Evolutionary conservation across 2,113 vertebrate genomes (phyloP), one percentile per base, ranked within the genome.

Genomic region (Arvicanthis niloticus): DNA sequence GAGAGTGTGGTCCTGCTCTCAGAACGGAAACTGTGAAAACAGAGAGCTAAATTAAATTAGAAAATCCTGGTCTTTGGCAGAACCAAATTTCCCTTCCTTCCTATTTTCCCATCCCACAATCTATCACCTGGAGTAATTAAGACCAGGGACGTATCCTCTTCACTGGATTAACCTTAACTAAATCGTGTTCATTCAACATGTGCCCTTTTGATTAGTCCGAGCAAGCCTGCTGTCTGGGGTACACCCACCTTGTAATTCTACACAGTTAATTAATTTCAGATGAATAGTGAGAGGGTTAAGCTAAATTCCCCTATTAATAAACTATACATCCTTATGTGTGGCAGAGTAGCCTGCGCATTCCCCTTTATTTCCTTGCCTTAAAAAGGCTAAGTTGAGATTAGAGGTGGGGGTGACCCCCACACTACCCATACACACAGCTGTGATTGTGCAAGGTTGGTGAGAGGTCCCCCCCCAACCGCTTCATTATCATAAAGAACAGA

Each of bases 31-130:
- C 98, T 98, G 98, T 99, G 99, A 98, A 99, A 99, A 99, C 97
- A 99, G 93, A 95, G 97, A 96, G 94, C 98, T 98, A 99, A 99
- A 99, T 99, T 99, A 98, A 99, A 99, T 99, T 99, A 99, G 98
- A 99, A 99, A 98, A 98, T 98, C 98, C 98, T 98, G 98, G 98
- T 98, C 98, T 98, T 98, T 98, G 98, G 98, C 98, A 97, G 98
- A 98, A 98, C 98, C 94, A 97, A 98, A 99, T 99, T 99, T 99
- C 98, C 97, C 96, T 99, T 99, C 98, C 98, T 98, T 98, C 98
- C 99, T 99, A 99, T 98, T 99, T 99, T 99, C 98, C 98, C 97
- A 97, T 98, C 99, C 98, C 98, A 98, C 98, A 98, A 98, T 99
- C 98, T 99, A 98, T 98, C 99, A 99, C 99, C 99, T 99, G 98